phyloP scores from a whole-genome alignment of 2,797 vertebrate species.

The Macropus fuliginosus region DNA sequence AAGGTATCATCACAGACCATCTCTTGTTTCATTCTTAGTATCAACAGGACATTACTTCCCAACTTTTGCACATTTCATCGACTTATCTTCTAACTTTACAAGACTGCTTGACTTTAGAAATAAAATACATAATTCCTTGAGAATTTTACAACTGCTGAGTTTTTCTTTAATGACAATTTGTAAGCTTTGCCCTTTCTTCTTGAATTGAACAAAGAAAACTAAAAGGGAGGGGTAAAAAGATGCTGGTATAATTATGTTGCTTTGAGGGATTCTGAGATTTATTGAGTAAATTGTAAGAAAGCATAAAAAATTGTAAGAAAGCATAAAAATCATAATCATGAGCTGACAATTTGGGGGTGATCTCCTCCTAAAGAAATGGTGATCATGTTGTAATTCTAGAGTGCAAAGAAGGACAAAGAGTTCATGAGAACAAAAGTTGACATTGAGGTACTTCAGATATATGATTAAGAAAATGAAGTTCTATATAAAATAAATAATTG shows the following conservation, averaged over 20 bases:
- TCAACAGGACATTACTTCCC: slow-evolving; percentile 67
- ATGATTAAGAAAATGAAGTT: slow-evolving; percentile 24
- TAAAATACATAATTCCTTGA: slow-evolving; percentile 75
- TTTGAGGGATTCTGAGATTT: slow-evolving; percentile 45
- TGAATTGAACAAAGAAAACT: slow-evolving; percentile 64
- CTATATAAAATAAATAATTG: slow-evolving; percentile 11
- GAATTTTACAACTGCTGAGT: slow-evolving; percentile 66
- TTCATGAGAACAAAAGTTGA: background rate
- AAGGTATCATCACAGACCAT: slow-evolving; percentile 10
- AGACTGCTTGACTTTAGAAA: slow-evolving; percentile 66
- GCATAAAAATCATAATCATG: slow-evolving; percentile 40
- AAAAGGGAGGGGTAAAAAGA: slow-evolving; percentile 27
- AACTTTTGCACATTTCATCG: slow-evolving; percentile 54
- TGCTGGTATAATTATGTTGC: slow-evolving; percentile 43
- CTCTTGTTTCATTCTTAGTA: slow-evolving; percentile 76
- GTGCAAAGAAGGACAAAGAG: slow-evolving; percentile 43
- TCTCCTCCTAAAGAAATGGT: slow-evolving; percentile 46
- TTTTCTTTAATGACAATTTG: slow-evolving; percentile 75
- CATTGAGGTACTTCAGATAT: background rate
- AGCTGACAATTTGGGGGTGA: slow-evolving; percentile 35
- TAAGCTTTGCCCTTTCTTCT: slow-evolving; percentile 70
- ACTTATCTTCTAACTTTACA: slow-evolving; percentile 54
- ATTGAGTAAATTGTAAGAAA: slow-evolving; percentile 56
- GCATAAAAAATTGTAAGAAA: background rate
- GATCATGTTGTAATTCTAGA: background rate